These are phyloP conservation scores for Desmophyllum pertusum DNA, from an alignment of 92 coral and sea anemone species.

Conservation along the genomic window DNA sequence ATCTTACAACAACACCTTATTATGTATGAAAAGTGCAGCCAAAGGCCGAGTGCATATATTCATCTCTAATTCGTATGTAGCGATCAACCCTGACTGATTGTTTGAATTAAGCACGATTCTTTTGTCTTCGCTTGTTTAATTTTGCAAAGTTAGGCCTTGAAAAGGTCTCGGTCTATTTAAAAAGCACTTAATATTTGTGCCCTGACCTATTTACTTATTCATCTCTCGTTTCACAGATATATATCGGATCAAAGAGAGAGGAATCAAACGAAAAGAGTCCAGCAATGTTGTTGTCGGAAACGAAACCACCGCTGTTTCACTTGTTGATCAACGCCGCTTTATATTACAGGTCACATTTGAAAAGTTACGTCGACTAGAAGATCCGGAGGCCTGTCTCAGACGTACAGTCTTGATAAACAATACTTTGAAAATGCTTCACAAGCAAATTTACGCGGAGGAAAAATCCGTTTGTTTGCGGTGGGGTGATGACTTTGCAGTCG, in stretches of 20 bases:
- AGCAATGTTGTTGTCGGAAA: conserved; percentile 24
- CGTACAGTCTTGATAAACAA: conserved; percentile 95
- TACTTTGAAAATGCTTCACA: conserved; percentile 88
- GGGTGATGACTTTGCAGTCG: conserved; percentile 28
- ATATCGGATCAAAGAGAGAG: conserved; percentile 67
- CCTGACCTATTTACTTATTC: conserved; percentile 63
- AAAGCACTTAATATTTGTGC: conserved; percentile 56
- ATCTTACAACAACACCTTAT: conserved; percentile 49
- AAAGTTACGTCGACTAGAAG: conserved; percentile 90
- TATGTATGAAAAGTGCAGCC: conserved; percentile 50
- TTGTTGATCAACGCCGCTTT: conserved; percentile 60
- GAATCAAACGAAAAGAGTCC: conserved; percentile 62
- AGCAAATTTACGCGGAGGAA: conserved; percentile 81
- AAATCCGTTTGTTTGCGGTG: conserved; percentile 67
- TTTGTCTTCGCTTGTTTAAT: conserved; percentile 53
- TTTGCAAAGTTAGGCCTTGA: conserved; percentile 41
- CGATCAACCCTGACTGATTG: conserved; percentile 55
- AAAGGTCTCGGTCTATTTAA: conserved; percentile 51
- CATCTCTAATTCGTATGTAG: conserved; percentile 49
- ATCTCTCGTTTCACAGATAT: conserved; percentile 64
- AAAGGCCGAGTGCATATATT: conserved; percentile 37
- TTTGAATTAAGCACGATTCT: conserved; percentile 44
- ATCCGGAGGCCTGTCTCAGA: conserved; percentile 91
- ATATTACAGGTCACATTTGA: conserved; percentile 89
- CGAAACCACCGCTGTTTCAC: conserved; percentile 40